Conservation (phyloP, 2,888 invertebrate species). For the Limnephilus lunatus region DNA sequence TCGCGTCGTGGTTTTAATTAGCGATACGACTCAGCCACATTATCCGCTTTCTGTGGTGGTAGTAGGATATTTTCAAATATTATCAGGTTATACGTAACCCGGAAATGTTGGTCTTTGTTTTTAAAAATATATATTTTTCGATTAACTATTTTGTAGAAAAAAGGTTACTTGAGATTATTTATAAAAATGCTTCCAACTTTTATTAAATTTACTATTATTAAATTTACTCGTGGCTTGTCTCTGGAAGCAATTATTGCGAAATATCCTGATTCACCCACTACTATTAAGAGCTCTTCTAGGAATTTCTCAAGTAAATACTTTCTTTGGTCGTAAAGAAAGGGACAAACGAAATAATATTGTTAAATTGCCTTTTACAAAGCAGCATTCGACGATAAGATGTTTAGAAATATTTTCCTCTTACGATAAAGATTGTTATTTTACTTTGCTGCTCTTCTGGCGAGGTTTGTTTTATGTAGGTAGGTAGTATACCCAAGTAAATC, state of each 20-base stretch:
- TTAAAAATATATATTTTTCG: neutral
- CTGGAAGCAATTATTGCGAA: neutral
- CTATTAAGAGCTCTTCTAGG: neutral
- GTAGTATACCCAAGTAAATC: no score
- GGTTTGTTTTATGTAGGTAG: neutral
- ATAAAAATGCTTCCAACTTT: neutral
- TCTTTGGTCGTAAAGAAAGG: neutral
- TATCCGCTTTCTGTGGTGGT: no score
- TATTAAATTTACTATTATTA: neutral
- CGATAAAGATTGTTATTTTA: neutral
- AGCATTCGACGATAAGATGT: neutral
- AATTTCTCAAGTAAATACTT: neutral
- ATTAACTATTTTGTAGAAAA: neutral
- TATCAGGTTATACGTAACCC: no score
- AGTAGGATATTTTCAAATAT: no score
- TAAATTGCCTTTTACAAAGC: neutral
- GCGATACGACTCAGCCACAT: no score
- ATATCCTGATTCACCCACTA: neutral
- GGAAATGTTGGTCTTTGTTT: no score
- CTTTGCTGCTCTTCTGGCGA: neutral
- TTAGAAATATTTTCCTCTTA: neutral
- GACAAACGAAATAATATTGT: neutral
- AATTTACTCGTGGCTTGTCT: neutral
- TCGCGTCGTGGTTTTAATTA: no score
- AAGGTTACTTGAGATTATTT: neutral